A percentile compares a stretch with the other conserved stretches of the same genome.
Conservation (phyloP, 2,113 vertebrate genomes). For the Caloenas nicobarica region DNA sequence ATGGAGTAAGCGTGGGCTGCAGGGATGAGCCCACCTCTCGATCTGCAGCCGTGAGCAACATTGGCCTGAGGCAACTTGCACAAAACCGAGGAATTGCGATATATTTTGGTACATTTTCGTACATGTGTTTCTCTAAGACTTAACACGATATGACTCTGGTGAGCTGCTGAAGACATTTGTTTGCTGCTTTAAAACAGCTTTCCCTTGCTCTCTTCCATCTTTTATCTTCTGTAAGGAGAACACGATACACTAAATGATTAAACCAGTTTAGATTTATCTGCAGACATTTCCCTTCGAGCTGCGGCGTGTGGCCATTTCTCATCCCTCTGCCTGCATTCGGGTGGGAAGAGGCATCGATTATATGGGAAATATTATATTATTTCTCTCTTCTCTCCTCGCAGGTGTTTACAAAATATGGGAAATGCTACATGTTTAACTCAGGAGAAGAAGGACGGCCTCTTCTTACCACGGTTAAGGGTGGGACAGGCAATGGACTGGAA, state of each 20-base stretch:
- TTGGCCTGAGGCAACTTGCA: neutral
- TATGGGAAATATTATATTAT: neutral
- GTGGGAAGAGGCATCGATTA: rapidly evolving
- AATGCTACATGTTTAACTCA: slow-evolving; percentile 99
- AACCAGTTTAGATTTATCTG: neutral
- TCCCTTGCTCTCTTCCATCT: neutral
- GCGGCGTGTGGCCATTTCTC: rapidly evolving
- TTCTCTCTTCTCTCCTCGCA: slow-evolving; percentile 60
- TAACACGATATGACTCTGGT: neutral
- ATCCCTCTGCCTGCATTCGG: rapidly evolving
- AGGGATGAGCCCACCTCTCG: neutral
- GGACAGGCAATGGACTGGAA: slow-evolving; percentile 96
- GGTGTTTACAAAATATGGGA: slow-evolving; percentile 99
- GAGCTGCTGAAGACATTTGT: neutral
- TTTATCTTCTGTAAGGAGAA: neutral
- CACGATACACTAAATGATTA: neutral
- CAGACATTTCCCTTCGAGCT: neutral
- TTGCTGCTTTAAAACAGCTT: neutral
- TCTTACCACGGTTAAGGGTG: slow-evolving; percentile 96
- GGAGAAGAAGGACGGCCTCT: slow-evolving; percentile 92
- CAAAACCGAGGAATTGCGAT: rapidly evolving
- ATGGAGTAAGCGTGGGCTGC: neutral
- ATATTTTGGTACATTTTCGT: neutral
- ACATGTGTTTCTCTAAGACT: rapidly evolving
- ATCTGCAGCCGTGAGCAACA: neutral